These are phyloP conservation scores for Nasonia vitripennis DNA, from an alignment of 1,140 invertebrate species.

Conservation along the genomic window DNA sequence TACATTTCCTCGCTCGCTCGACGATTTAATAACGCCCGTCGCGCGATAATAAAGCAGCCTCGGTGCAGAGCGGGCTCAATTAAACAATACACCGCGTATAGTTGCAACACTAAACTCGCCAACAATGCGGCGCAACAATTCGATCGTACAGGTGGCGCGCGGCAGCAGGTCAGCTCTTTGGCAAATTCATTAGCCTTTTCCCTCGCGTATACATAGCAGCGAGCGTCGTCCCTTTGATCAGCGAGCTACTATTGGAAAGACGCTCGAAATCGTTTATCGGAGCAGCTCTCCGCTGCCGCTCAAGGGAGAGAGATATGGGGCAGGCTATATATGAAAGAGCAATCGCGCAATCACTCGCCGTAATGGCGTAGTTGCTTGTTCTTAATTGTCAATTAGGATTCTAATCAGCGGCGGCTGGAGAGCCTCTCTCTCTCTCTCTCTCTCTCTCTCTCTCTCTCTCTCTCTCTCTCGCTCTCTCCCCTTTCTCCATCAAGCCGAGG, in stretches of 20 bases:
- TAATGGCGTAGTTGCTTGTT: constrained; percentile 56
- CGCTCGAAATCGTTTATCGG: constrained; percentile 38
- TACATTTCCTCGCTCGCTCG: no score
- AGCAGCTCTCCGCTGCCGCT: not conserved
- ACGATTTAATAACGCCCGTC: no score
- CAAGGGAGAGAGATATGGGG: constrained; percentile 2
- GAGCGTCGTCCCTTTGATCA: constrained; percentile 41
- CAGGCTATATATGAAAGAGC: constrained; percentile 27
- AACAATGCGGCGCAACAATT: no score
- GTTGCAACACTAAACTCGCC: no score
- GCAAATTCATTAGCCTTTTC: constrained; percentile 28
- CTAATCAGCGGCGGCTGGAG: constrained; percentile 58
- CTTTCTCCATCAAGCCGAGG: constrained; percentile 32
- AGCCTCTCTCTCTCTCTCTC: not conserved
- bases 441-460: not conserved
- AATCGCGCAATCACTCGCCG: constrained; percentile 47
- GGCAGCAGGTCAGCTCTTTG: not conserved
- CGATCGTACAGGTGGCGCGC: no score
- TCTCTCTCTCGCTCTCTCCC: not conserved
- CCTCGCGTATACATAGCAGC: no score
- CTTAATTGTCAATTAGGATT: constrained; percentile 64
- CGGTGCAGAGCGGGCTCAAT: no score
- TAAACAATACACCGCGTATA: no score
- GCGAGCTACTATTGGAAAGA: not conserved
- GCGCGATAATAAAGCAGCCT: no score